Conservation (phyloP, 2,888 invertebrate species). For the Leptopilina drosophilae region DNA sequence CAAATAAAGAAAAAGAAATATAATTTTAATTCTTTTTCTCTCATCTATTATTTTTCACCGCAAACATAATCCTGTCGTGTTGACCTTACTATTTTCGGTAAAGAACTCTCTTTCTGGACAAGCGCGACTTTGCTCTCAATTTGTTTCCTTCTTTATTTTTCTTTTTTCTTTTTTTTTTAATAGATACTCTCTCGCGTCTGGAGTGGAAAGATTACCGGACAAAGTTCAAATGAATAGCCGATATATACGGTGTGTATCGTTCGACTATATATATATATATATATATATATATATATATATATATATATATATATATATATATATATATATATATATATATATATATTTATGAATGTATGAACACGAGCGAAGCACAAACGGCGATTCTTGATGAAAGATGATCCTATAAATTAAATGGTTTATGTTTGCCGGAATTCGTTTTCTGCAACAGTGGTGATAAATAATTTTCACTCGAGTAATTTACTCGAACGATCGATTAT, state of each 20-base stretch:
- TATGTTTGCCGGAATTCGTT: constrained; percentile 16
- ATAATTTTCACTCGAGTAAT: constrained; percentile 31
- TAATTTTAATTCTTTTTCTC: too few species aligned
- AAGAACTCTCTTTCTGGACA: background rate
- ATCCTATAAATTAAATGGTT: constrained; percentile 21
- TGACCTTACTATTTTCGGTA: constrained; percentile 10
- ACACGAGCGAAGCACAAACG: background rate
- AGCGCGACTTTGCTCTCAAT: background rate
- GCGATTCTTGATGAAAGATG: constrained; percentile 31
- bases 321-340: too few species aligned
- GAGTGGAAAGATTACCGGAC: constrained; percentile 13
- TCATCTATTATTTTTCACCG: too few species aligned
- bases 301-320: too few species aligned
- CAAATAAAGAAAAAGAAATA: too few species aligned
- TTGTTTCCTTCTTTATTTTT: constrained; percentile 1
- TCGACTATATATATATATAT: background rate
- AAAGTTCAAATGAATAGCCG: constrained; percentile 29
- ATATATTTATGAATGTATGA: too few species aligned
- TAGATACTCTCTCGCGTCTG: background rate
- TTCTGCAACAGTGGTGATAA: constrained; percentile 8
- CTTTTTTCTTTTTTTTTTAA: background rate
- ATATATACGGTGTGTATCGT: constrained; percentile 27
- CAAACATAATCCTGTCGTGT: background rate
- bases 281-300: too few species aligned
- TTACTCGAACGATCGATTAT: constrained; percentile 2